A percentile compares a stretch with the other conserved stretches of the same genome.
Conservation (phyloP, 2,797 vertebrate genomes). For the Pangasius larnaudii region DNA sequence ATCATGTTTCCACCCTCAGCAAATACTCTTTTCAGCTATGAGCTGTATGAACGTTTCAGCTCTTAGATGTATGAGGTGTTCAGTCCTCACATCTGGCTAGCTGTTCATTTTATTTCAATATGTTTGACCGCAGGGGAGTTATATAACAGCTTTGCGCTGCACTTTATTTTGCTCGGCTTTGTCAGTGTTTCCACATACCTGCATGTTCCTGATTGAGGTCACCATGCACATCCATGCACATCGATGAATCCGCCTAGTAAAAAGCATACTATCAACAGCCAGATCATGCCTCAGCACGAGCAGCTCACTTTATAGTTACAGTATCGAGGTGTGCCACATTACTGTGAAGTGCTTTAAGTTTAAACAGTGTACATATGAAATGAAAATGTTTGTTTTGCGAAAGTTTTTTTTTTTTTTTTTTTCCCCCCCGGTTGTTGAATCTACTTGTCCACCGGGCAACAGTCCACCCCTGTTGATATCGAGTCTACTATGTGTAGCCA, state of each 20-base stretch:
- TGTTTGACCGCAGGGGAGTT: too few species aligned
- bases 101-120: not conserved
- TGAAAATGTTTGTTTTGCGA: not conserved
- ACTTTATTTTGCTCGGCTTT: not conserved
- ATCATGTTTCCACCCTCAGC: not conserved
- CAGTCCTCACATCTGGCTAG: not conserved
- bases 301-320: not conserved
- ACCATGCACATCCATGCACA: not conserved
- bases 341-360: not conserved
- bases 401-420: not conserved
- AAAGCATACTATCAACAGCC: not conserved
- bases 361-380: too few species aligned
- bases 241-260: not conserved
- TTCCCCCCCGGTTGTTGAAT: not conserved
- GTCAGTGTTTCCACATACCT: not conserved
- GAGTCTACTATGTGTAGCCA: not conserved
- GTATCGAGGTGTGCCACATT: not conserved
- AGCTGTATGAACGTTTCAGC: not conserved
- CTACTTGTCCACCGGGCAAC: too few species aligned
- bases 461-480: not conserved
- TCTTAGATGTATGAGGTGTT: not conserved
- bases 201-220: not conserved
- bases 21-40: not conserved
- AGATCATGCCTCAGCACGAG: conserved; percentile 25
- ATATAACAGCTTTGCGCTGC: not conserved